phyloP scores from a whole-genome alignment of 2,113 vertebrate genomes.

The Octodon degus region DNA sequence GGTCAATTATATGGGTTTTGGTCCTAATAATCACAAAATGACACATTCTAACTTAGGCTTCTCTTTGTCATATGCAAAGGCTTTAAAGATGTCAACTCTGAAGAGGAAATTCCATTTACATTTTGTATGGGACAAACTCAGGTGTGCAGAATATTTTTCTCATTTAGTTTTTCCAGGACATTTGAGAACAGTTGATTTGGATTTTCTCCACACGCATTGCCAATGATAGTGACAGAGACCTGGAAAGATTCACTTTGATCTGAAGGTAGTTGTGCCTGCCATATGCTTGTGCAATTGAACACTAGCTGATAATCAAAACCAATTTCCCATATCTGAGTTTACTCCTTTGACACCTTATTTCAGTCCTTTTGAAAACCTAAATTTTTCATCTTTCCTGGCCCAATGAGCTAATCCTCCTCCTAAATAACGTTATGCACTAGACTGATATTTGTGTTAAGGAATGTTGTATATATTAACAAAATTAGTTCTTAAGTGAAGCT shows the following conservation, averaged over 20 bases:
- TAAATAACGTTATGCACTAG: not conserved
- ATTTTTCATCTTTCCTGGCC: not conserved
- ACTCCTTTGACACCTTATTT: constrained; percentile 5
- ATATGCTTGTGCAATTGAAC: constrained; percentile 12
- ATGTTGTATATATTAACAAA: constrained; percentile 31
- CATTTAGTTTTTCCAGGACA: constrained; percentile 35
- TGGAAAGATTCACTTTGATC: constrained; percentile 58
- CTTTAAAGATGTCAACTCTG: constrained; percentile 12
- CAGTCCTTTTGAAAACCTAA: not conserved
- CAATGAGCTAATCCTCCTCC: not conserved
- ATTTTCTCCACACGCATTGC: constrained; percentile 51
- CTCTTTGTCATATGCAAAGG: constrained; percentile 5
- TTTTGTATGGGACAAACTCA: constrained; percentile 43
- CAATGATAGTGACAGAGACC: constrained; percentile 59
- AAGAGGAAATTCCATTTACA: constrained; percentile 6
- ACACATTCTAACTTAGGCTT: constrained; percentile 25
- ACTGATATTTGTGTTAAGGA: not conserved
- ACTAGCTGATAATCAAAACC: constrained; percentile 53
- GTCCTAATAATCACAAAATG: not conserved
- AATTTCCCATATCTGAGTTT: constrained; percentile 18
- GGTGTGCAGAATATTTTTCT: constrained; percentile 45
- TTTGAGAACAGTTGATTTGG: constrained; percentile 50
- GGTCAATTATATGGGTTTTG: constrained; percentile 36
- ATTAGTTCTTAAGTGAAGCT: constrained; percentile 27
- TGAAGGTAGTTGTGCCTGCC: constrained; percentile 57